These are phyloP conservation scores for Chamaetylas fuelleborni DNA, from an alignment of 2,113 vertebrate species.

Conservation along the genomic window DNA sequence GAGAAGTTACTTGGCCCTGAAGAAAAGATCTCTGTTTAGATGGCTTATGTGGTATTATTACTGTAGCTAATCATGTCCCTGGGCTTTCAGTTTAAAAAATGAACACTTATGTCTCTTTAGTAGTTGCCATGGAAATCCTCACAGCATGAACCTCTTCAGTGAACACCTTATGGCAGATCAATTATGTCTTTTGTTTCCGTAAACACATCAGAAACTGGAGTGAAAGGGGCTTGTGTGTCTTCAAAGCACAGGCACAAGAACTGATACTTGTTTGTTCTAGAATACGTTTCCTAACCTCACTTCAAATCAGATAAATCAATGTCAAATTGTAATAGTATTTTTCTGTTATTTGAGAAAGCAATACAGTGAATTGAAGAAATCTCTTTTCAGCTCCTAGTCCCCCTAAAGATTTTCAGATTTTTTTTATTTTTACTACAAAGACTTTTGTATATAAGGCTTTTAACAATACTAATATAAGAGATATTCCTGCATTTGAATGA, in stretches of 20 bases:
- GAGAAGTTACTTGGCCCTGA: background rate
- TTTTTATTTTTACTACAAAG: background rate
- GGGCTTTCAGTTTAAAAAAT: conserved; percentile 12
- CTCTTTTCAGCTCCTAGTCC: background rate
- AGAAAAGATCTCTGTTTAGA: background rate
- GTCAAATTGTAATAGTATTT: background rate
- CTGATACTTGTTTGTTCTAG: background rate
- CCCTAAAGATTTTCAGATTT: background rate
- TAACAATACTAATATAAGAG: background rate
- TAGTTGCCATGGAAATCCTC: conserved; percentile 59
- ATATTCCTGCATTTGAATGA: background rate
- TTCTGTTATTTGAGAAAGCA: background rate
- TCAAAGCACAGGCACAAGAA: background rate
- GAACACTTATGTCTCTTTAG: background rate
- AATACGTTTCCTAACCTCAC: background rate
- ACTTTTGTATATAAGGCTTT: background rate
- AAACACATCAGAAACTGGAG: background rate
- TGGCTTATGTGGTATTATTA: background rate
- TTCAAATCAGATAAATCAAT: background rate
- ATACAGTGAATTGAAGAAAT: background rate
- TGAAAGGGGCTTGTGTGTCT: background rate
- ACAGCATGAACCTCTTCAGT: background rate
- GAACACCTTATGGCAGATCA: conserved; percentile 30
- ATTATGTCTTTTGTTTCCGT: conserved; percentile 1
- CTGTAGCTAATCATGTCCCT: background rate